Evolutionary conservation across 2,888 invertebrate genomes (phyloP), one percentile per base, ranked within the genome.

Genomic region (Odontomyia ornata): DNA sequence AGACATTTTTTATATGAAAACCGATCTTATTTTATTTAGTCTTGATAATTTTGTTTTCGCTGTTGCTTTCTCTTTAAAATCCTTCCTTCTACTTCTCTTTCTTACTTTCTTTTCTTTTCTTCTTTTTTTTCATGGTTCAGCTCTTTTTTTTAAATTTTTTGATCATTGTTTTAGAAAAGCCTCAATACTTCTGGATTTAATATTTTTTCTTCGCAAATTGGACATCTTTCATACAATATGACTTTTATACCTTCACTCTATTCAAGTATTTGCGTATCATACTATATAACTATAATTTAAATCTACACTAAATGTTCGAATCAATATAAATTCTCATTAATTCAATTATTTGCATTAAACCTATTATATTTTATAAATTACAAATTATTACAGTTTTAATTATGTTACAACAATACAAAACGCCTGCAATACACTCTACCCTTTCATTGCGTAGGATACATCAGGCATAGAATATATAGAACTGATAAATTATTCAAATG

Each of bases 331-430:
- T 46, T 75, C 75, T 75, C 27, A 57, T 60, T 64, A 75, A 75
- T 75, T 75, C 62, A 75, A 64, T 64, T 65, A 47, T 64, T 27
- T 75, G 3, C 62, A 75, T 75, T 75, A 62, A 75, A 46, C 62
- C 75, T 62, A 75, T 23, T 62, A 25, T 75, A 25, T 60, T 75
- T 75, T 75, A 64, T 75, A 75, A 75, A 75, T 75, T 65, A 75
- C 65, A 75, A 28, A 75, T 75, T 73, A 73, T 30, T 73, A 56
- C 30, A 56, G 21, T 62, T 69, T 23, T 62, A 75, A 46, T 64
- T 52, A 47, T 75, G 62, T 46, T 75, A 75, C 75, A 75, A 46
- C 47, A 75, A 64, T 64, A 75, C 47, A 75, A 64, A 72, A 75
- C 62, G 75, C 27, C 25, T 36, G 65, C 36, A 47, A 46, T 25